These are phyloP conservation scores for Agrenia bidenticulata DNA, from an alignment of 2,888 invertebrate genomes.

Conservation along the genomic window DNA sequence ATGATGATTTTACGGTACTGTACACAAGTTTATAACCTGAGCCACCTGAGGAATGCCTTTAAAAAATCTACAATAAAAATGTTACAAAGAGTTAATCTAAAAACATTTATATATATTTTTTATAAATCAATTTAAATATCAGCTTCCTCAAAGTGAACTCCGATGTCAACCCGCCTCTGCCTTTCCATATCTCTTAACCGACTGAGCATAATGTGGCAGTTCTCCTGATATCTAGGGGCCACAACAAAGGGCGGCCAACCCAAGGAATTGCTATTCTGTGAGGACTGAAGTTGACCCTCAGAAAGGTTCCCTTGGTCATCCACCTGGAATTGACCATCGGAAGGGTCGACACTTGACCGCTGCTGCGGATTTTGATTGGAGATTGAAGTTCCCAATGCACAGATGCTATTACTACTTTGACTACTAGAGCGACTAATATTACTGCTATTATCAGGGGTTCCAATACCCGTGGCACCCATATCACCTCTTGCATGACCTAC, in stretches of 20 bases:
- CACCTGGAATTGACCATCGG: not conserved
- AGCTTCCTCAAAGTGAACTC: not conserved
- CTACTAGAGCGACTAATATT: too few relatives aligned
- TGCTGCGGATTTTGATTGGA: not conserved
- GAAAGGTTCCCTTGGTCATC: not conserved
- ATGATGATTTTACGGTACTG: too few relatives aligned
- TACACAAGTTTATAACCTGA: too few relatives aligned
- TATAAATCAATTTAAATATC: not conserved
- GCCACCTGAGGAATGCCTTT: too few relatives aligned
- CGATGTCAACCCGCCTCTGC: not conserved
- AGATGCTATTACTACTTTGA: too few relatives aligned
- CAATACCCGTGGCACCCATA: too few relatives aligned
- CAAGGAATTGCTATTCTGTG: not conserved
- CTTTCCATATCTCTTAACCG: not conserved
- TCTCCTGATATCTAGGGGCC: constrained; percentile 7
- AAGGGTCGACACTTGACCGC: too few relatives aligned
- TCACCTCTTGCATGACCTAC: too few relatives aligned
- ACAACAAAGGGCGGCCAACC: not conserved
- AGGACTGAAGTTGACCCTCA: too few relatives aligned
- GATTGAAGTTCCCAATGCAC: too few relatives aligned
- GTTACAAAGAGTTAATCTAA: not conserved
- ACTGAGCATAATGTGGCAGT: not conserved
- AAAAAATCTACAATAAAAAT: not conserved
- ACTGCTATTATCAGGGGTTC: too few relatives aligned
- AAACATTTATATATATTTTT: too few relatives aligned